phyloP scores from a whole-genome alignment of 2,113 vertebrate species.

The Vicugna pacos region DNA sequence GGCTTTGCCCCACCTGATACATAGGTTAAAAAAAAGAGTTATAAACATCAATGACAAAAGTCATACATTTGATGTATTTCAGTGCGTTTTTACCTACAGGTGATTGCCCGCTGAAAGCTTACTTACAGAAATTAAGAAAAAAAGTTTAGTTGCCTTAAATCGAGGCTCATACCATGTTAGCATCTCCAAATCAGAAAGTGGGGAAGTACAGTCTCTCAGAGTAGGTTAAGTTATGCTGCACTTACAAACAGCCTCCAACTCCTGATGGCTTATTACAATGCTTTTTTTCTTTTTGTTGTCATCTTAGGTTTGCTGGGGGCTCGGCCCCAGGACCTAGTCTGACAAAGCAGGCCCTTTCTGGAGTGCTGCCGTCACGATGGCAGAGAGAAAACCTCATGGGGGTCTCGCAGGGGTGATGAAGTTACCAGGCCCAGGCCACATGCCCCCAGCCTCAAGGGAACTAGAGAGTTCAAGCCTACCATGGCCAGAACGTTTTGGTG shows the following conservation, averaged over 20 bases:
- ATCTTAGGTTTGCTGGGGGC: background rate
- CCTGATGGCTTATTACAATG: background rate
- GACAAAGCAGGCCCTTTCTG: background rate
- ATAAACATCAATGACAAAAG: background rate
- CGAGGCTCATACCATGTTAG: background rate
- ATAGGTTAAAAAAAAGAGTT: background rate
- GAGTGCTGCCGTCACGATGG: background rate
- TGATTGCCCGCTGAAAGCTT: background rate
- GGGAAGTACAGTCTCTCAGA: background rate
- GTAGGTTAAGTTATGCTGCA: background rate
- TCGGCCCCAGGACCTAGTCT: background rate
- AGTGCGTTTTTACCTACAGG: background rate
- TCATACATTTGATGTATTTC: background rate
- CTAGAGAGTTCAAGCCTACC: background rate
- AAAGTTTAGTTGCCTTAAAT: background rate
- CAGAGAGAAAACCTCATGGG: background rate
- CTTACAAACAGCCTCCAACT: background rate
- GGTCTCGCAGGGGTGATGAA: background rate
- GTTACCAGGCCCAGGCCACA: background rate
- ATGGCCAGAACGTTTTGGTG: background rate
- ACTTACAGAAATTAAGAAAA: background rate
- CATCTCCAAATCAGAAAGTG: slow-evolving; percentile 13
- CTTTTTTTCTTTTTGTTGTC: background rate
- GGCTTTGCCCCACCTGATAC: background rate
- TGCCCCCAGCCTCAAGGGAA: background rate